Conservation (phyloP, 2,888 invertebrate species). For the Atethmia centrago region DNA sequence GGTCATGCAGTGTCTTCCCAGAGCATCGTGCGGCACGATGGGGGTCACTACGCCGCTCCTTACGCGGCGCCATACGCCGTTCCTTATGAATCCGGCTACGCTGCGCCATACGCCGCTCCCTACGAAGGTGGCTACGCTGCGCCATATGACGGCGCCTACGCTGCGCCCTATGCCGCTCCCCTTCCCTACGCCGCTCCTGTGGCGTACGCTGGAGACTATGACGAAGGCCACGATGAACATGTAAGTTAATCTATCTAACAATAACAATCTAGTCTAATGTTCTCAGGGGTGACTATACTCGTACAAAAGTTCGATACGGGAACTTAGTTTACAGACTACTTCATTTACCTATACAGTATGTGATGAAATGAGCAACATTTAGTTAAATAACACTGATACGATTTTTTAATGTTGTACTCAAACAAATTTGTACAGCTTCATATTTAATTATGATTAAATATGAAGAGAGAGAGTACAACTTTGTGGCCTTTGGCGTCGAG, state of each 20-base stretch:
- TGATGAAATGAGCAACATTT: background rate
- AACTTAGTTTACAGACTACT: too few species aligned
- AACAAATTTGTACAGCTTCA: background rate
- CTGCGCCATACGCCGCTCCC: conserved; percentile 65
- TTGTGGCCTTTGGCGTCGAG: too few species aligned
- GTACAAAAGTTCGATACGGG: background rate
- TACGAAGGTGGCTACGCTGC: conserved; percentile 67
- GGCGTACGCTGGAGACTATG: conserved; percentile 66
- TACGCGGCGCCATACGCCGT: conserved; percentile 73
- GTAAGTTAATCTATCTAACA: conserved; percentile 64
- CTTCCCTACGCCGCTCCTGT: conserved; percentile 67
- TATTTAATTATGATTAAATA: too few species aligned
- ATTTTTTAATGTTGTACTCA: background rate
- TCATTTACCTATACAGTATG: too few species aligned
- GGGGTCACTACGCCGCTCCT: conserved; percentile 70
- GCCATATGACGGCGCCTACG: conserved; percentile 60
- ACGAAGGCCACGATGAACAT: conserved; percentile 76
- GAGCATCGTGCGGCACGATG: conserved; percentile 82
- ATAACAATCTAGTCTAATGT: background rate
- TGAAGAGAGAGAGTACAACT: too few species aligned
- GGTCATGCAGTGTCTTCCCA: conserved; percentile 84
- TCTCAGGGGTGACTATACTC: background rate
- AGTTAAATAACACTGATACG: background rate
- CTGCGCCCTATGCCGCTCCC: conserved; percentile 65
- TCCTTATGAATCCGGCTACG: conserved; percentile 68